Percentiles rank a stretch among this genome's conserved stretches.
phyloP scores from a whole-genome alignment of 2,113 vertebrate species.

The Silurus meridionalis region DNA sequence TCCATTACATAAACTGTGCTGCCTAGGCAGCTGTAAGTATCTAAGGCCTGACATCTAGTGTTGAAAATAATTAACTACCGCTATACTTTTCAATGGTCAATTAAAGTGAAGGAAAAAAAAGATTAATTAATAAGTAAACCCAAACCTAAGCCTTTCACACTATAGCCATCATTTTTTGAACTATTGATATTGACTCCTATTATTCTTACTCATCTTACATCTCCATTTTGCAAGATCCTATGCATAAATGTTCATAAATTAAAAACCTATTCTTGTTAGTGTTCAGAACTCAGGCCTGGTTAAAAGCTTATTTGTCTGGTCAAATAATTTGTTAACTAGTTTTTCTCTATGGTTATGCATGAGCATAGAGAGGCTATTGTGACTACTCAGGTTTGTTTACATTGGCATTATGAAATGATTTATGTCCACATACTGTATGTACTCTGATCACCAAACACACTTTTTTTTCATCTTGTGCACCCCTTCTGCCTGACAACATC shows the following conservation, averaged over 20 bases:
- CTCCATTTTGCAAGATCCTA: background rate
- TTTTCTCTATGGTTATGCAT: background rate
- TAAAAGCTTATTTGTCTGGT: background rate
- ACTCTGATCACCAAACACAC: background rate
- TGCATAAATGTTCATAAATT: background rate
- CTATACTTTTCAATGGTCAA: background rate
- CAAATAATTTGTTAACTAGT: background rate
- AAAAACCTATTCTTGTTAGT: background rate
- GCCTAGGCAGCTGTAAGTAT: background rate
- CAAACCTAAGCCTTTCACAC: background rate
- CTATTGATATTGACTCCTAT: background rate
- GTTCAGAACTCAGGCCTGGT: background rate
- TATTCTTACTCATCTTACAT: background rate
- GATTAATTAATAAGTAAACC: background rate
- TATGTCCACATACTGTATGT: background rate
- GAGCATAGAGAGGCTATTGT: background rate
- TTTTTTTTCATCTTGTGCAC: background rate
- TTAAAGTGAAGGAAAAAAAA: background rate
- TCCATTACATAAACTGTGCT: background rate
- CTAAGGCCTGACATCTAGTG: constrained; percentile 65
- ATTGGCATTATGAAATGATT: background rate
- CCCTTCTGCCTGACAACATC: background rate
- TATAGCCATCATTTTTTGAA: background rate
- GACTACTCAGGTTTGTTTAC: background rate
- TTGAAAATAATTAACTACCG: constrained; percentile 36